These are phyloP conservation scores for Acronicta aceris DNA, from an alignment of 2,888 invertebrate genomes.

Conservation along the genomic window DNA sequence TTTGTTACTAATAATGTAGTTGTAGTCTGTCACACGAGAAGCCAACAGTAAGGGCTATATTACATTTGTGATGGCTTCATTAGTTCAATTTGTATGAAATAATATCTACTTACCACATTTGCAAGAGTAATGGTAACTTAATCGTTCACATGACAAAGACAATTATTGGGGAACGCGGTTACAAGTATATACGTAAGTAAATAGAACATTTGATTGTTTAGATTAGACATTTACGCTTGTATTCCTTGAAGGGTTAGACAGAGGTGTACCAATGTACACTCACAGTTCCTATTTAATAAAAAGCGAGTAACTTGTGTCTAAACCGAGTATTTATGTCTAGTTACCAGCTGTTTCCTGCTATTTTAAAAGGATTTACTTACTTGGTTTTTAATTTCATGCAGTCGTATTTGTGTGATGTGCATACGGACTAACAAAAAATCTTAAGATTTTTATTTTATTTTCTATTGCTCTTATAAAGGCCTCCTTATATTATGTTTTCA, in stretches of 20 bases:
- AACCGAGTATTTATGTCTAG: too few relatives aligned
- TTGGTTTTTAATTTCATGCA: too few relatives aligned
- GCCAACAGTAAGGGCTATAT: constrained; percentile 14
- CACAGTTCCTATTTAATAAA: too few relatives aligned
- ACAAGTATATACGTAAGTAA: not conserved
- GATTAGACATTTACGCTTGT: constrained; percentile 22
- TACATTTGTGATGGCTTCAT: constrained; percentile 15
- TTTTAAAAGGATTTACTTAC: too few relatives aligned
- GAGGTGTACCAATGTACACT: not conserved
- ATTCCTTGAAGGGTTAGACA: not conserved
- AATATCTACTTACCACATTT: constrained; percentile 4
- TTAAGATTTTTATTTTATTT: too few relatives aligned
- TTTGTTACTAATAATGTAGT: constrained; percentile 1
- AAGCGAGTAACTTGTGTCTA: too few relatives aligned
- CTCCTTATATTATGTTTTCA: too few relatives aligned
- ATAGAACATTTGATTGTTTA: not conserved
- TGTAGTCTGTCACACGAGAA: constrained; percentile 3
- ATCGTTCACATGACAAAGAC: not conserved
- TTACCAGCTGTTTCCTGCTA: too few relatives aligned
- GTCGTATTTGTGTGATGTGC: too few relatives aligned
- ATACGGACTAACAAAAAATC: too few relatives aligned
- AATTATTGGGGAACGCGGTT: constrained; percentile 19
- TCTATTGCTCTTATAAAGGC: too few relatives aligned
- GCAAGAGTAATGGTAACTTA: not conserved
- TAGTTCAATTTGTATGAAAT: constrained; percentile 14